Base-by-base conservation (phyloP, 1,140 invertebrate species). In the Lepidurus arcticus region DNA sequence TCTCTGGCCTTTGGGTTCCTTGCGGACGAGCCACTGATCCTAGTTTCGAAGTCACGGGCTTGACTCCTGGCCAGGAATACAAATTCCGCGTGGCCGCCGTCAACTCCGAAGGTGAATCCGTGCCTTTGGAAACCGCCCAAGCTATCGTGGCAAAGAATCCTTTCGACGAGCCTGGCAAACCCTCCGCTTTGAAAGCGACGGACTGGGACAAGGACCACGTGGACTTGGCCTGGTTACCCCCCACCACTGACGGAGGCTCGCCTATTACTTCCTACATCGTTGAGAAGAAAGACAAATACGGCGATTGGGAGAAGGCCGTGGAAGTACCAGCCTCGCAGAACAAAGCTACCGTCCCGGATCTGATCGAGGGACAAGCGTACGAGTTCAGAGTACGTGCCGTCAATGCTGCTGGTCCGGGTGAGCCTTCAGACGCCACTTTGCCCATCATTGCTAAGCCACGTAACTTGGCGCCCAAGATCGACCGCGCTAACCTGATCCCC, bases 131-230 rank as follows among this genome's bases (percentile, higher is more conserved):
- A 80, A 92, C 94, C 0, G 91, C 94, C 44, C 89, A 92, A 83
- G 87, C 93, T 13, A 95, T 99, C 75, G 87, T 94, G 82, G 96
- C 97, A 24, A 98, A 98, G 87, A 97, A 98, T 92, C 96, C 96
- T 79, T 99, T 92, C 74, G 94, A 97, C 83, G 93, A 97, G 85
- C 97, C 98, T 79, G 94, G 94, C 79, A 94, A 95, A 82, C 97
- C 95, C 13, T 92, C 93, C 78, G 92, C 96, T 82, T 90, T 98
- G 8, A 90, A 93, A 83, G 92, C 97, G 42, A 93, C 93, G 0
- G 97, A 99, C 84, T 99, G 95, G 94, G 95, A 98, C 86, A 96
- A 95, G 82, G 94, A 98, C 83, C 93, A 95, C 83, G 94, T 97
- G 75, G 94, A 95, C 84, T 89, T 97, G 8, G 90, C 91, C 81